Percentiles rank a stretch among this genome's conserved stretches.
These are phyloP conservation scores for Ranitomeya imitator DNA, from an alignment of 2,113 vertebrate genomes.

Conservation along the genomic window DNA sequence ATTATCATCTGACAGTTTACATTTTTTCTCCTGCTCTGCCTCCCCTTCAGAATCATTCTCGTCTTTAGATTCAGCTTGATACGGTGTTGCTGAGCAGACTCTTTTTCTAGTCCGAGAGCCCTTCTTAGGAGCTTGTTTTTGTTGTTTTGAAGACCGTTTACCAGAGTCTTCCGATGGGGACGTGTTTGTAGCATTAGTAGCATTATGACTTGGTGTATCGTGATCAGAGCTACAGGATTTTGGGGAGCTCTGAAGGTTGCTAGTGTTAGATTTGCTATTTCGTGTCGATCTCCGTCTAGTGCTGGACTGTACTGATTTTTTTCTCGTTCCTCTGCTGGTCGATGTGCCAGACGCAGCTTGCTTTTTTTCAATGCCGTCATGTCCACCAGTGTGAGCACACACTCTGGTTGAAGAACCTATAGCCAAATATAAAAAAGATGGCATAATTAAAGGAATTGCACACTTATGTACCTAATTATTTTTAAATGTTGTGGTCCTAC, in stretches of 20 bases:
- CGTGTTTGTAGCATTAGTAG: conserved; percentile 65
- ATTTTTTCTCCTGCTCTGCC: conserved; percentile 64
- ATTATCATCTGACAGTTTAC: conserved; percentile 50
- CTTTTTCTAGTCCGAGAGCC: conserved; percentile 78
- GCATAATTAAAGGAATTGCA: background rate
- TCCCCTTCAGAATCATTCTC: conserved; percentile 68
- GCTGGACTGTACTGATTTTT: conserved; percentile 73
- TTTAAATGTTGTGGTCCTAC: too few species aligned
- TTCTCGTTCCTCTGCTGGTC: conserved; percentile 80
- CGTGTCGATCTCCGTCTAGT: conserved; percentile 82
- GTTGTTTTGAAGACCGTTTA: conserved; percentile 76
- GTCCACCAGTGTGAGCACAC: conserved; percentile 82
- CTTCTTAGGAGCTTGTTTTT: conserved; percentile 75
- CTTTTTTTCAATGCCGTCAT: conserved; percentile 89
- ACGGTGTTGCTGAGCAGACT: conserved; percentile 69
- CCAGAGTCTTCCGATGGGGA: conserved; percentile 65
- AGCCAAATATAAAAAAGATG: conserved; percentile 7
- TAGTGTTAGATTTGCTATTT: conserved; percentile 75
- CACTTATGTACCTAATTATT: background rate
- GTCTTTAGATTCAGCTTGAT: conserved; percentile 15
- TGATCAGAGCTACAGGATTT: conserved; percentile 77
- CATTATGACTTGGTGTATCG: conserved; percentile 69
- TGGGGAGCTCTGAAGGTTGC: conserved; percentile 73
- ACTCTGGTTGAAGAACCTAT: conserved; percentile 36
- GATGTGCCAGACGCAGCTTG: conserved; percentile 79